Evolutionary conservation across 1,140 invertebrate species (phyloP), one percentile per base, ranked within the genome.

Genomic region (Gryllus bimaculatus): DNA sequence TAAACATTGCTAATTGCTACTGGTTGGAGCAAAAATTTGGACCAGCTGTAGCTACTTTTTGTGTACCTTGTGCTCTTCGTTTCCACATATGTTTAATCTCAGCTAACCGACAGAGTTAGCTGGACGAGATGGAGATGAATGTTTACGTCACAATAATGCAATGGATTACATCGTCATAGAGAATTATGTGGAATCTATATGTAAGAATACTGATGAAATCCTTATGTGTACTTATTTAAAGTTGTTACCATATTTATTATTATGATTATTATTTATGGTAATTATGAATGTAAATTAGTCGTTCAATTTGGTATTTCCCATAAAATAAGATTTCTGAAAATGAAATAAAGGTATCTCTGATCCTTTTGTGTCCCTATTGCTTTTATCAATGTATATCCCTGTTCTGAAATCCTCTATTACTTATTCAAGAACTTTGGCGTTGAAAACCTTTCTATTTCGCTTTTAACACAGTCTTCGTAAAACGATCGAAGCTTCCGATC

Each of bases 171-270:
- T 13, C 54, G 18, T 13, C 54, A 66, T 18, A 66, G 54, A 39
- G 26, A 39, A 39, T 66, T 18, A 66, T 66, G 54, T 66, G 54
- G 10, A 66, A 13, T 7, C 18, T 66, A 66, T 66, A 66, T 66
- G 18, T 66, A 66, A 66, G 54, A 66, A 66, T 66, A 66, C 10
- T 13, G 10, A 66, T 66, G 54, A 66, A 66, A 66, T 66, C 54
- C 54, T 66, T 66, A 18, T 66, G 10, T 66, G 54, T 66, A 66
- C 54, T 66, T 66, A 66, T 66, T 66, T 66, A 66, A 66, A 66
- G 54, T 66, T 66, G 54, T 66, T 66, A 66, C 54, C 54, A 66
- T 66, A 66, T 66, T 66, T 66, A 66, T 66, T 66, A 66, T 66
- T 66, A 66, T 66, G 10, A 18, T 18, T 66, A 66, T 66, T 66